Percentiles rank a stretch among this genome's conserved stretches.
phyloP scores from a whole-genome alignment of 2,888 invertebrate species.

The Chrysolina americana region DNA sequence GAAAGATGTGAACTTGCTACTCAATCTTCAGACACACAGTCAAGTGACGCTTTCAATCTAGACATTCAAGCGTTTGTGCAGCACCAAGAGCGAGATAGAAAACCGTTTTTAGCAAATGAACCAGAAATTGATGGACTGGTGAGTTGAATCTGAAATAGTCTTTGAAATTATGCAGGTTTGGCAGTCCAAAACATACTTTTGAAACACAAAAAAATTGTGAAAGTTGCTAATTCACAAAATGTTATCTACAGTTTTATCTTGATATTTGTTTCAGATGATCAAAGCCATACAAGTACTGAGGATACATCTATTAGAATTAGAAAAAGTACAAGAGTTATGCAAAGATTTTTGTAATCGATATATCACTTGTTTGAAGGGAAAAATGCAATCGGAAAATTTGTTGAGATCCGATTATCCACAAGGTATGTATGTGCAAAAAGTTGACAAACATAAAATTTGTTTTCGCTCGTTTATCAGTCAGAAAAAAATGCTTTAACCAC shows the following conservation, averaged over 20 bases:
- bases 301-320: conserved; percentile 92
- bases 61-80: conserved; percentile 92
- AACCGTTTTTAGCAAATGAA: conserved; percentile 90
- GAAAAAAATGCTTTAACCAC: no score
- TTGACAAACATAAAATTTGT: background rate
- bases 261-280: conserved; percentile 77
- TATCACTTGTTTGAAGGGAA: conserved; percentile 90
- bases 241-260: background rate
- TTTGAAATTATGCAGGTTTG: no score
- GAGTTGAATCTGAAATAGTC: conserved; percentile 61
- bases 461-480: no score
- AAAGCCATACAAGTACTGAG: conserved; percentile 91
- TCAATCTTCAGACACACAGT: conserved; percentile 85
- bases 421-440: conserved; percentile 64
- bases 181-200: no score
- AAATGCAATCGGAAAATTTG: conserved; percentile 92
- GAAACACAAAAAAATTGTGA: background rate
- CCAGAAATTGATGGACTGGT: conserved; percentile 96
- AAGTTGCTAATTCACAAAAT: background rate
- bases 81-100: conserved; percentile 88
- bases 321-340: conserved; percentile 95
- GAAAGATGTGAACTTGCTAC: conserved; percentile 98
- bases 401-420: conserved; percentile 85
- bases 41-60: conserved; percentile 88
- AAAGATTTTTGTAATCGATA: conserved; percentile 96